Conservation (phyloP, 2,797 vertebrate species). For the Apogon hyalosoma region DNA sequence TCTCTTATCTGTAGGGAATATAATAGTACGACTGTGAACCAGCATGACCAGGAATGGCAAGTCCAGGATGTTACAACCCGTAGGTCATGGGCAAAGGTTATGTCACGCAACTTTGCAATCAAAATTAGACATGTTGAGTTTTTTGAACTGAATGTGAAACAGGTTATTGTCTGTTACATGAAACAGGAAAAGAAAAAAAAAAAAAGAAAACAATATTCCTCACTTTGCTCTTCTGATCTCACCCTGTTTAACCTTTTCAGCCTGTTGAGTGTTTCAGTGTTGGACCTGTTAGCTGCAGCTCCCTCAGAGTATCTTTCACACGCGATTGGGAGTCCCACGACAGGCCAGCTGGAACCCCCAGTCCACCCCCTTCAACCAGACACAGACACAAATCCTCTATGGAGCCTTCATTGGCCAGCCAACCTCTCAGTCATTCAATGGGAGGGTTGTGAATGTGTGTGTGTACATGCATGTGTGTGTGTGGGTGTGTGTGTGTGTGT, state of each 20-base stretch:
- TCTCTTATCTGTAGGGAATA: too few relatives aligned
- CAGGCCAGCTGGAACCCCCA: slow-evolving; percentile 76
- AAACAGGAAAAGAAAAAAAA: neutral
- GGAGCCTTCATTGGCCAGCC: slow-evolving; percentile 74
- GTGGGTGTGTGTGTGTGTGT: slow-evolving; percentile 28
- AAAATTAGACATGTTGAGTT: neutral
- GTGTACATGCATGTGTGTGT: slow-evolving; percentile 25
- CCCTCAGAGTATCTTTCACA: slow-evolving; percentile 69
- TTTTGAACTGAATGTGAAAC: neutral
- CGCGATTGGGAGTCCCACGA: slow-evolving; percentile 77
- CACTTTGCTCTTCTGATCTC: slow-evolving; percentile 45
- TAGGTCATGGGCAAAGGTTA: neutral
- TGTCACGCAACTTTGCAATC: neutral
- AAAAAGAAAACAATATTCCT: slow-evolving; percentile 24
- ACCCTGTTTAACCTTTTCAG: slow-evolving; percentile 63
- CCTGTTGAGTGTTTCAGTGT: slow-evolving; percentile 70
- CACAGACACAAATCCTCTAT: slow-evolving; percentile 46
- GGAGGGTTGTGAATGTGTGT: slow-evolving; percentile 55
- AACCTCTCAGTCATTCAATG: slow-evolving; percentile 79
- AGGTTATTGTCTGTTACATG: neutral
- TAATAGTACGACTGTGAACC: too few relatives aligned
- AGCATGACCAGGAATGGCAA: neutral
- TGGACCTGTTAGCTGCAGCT: slow-evolving; percentile 59
- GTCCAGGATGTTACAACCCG: neutral
- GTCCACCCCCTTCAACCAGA: slow-evolving; percentile 42